Evolutionary conservation across 92 coral and sea anemone genomes (phyloP).

Genomic region (Porites divaricata): DNA sequence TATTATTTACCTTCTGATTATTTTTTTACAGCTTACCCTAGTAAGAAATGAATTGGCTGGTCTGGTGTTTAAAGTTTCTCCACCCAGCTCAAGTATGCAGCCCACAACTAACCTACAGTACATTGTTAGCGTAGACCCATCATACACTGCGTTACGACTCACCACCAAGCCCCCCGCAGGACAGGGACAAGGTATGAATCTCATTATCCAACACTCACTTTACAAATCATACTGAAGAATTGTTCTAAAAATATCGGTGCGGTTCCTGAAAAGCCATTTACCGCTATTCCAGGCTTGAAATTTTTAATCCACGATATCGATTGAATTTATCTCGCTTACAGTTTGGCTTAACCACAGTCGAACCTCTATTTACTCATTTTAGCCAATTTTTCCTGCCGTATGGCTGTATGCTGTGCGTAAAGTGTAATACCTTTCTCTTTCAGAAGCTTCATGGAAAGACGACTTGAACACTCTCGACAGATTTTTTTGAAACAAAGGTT

Average conservation of each 20-base stretch:
- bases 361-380: too few relatives aligned
- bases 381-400: too few relatives aligned
- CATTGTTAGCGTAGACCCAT: conserved; percentile 61
- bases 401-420: too few relatives aligned
- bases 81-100: conserved; percentile 20
- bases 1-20: not conserved
- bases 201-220: too few relatives aligned
- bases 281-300: too few relatives aligned
- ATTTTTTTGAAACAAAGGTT: conserved; percentile 93
- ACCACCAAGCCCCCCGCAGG: conserved; percentile 56
- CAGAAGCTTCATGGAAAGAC: conserved; percentile 90
- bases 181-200: conserved; percentile 77
- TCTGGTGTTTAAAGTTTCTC: conserved; percentile 66
- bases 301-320: too few relatives aligned
- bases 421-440: not conserved
- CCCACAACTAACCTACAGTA: conserved; percentile 61
- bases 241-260: too few relatives aligned
- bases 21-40: not conserved
- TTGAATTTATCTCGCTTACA: too few relatives aligned
- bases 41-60: conserved; percentile 14
- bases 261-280: too few relatives aligned
- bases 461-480: conserved; percentile 79
- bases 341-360: too few relatives aligned
- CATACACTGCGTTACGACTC: conserved; percentile 75
- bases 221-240: too few relatives aligned